Evolutionary conservation across 2,797 vertebrate species (phyloP), one percentile per base, ranked within the genome.

Genomic region (Octomys mimax): DNA sequence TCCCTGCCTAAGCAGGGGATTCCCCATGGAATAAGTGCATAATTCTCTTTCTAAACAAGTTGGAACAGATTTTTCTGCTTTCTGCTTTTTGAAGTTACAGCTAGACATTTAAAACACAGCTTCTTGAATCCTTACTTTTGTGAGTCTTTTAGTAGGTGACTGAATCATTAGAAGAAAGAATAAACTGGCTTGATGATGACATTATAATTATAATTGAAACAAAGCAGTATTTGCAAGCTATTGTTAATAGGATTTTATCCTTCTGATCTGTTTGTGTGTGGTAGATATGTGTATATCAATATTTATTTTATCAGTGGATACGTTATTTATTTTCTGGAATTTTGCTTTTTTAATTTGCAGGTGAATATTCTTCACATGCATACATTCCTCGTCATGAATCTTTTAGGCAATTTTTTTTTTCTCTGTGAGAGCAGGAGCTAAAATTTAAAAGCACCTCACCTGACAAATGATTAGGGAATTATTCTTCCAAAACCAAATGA

Each of bases 401-500:
- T 91, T 92, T 52, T 16, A 82, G 71, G 70, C 28, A 96, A 86
- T 79, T 73, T 91, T 93, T 64, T 64, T 68, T 87, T 92, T 84
- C 52, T 24, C 92, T 84, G 22, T 89, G 89, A 96, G 95, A 71
- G 14, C 79, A 96, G 33, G 54, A 92, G 68, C 84, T 96, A 94
- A 97, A 94, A 95, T 97, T 61, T 94, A 78, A 97, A 98, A 88
- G n/a, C 78, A 91, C 11, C 3, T 94, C 96, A 96, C 54, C 64
- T 18, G 59, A 81, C 79, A 96, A 96, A 64, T 19, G 49, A 78
- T 88, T 96, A 79, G 86, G 73, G 92, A 98, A 96, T 70, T 75
- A 57, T 87, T 98, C 93, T 98, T 96, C 33, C 89, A n/a, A 97
- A 95, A 92, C 62, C 78, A 94, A 98, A 36, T 31, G 82, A 52